Evolutionary conservation across 2,888 invertebrate species (phyloP), one percentile per base, ranked within the genome.

Genomic region (Epirrita christyi): DNA sequence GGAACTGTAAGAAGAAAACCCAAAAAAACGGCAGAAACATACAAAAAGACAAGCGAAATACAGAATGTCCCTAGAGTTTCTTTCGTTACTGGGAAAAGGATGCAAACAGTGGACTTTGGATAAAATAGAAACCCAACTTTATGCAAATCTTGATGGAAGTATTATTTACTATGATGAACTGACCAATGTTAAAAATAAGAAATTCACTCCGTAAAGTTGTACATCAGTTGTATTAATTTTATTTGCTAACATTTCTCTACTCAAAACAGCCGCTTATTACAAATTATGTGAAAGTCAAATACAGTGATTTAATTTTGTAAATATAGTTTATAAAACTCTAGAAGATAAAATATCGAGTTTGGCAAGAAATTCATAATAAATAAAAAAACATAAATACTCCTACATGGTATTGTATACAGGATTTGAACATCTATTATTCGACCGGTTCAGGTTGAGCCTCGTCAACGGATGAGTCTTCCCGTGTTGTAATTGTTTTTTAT

Each of bases 391-490:
- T 82, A 85, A 88, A 85, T 86, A 85, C 72, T 81, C 80, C 95
- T 95, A 97, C 97, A 97, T 97, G 81, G 97, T 97, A 93, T 97
- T 97, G 92, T 96, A 97, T 88, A 97, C 96, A 80, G 96, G 94
- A 93, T 96, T 95, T 88, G 96, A 96, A 89, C 94, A 93, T 90
- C 93, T 90, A 85, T 87, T 95, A 82, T 91, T 95, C 94, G 91
- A 94, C 93, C 96, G 95, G 86, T 93, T 94, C 87, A 95, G 93
- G 91, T 95, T 95, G 87, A 98, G 94, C 94, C 96, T 96, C 76
- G 97, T 95, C 79, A 98, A 93, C 69, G 98, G 98, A 93, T 98
- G 98, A 77, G 96, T 97, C 88, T 97, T 97, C 73, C 98, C 98
- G 84, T 97, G 97, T 85, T 98, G 97, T 79, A 95, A 94, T 87